Base-by-base conservation (phyloP, 2,113 vertebrate species). In the Hippoglossus stenolepis region DNA sequence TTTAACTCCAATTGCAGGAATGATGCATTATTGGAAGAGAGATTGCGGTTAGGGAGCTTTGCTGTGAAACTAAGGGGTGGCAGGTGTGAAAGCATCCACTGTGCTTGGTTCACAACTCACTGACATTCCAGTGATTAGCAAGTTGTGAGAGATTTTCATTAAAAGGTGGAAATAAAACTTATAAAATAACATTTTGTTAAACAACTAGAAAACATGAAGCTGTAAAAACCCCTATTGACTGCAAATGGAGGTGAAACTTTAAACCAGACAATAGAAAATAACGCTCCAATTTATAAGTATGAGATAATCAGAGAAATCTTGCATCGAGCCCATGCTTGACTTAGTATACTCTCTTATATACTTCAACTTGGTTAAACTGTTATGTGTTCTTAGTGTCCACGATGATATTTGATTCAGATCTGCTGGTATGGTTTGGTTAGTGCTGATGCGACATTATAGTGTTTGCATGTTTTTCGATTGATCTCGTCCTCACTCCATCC, bases 1-100 rank as follows among this genome's bases (percentile, higher is more conserved):
- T 79, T 70, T n/a, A 69, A 49, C 45, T 64, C 28, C 26, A 84
- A 73, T 70, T 73, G 40, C 40, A 56, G 23, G 63, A 81, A 54
- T 71, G 75, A 31, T n/a, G 70, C 35, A 61, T 72, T 79, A 14
- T 57, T 56, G 15, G 18, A 35, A 15, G 68, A 62, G 15, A 65
- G 61, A 82, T 70, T 73, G 38, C n/a, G 35, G 12, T 61, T n/a
- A 18, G 43, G 67, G 58, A 75, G 66, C 28, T 77, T 47, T 72
- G 20, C 35, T 66, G 5, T 68, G 67, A 72, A 75, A 69, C 58
- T 28, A 20, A 68, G 9, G 57, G 56, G 20, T 47, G 72, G 56
- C 38, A 51, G 65, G 72, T 62, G 47, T 31, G 23, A 24, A 65
- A 21, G 35, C 75, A 61, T 45, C 12, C 23, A 18, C 45, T 24